These are phyloP conservation scores for Otis tarda DNA, from an alignment of 2,113 vertebrate species.

Conservation along the genomic window DNA sequence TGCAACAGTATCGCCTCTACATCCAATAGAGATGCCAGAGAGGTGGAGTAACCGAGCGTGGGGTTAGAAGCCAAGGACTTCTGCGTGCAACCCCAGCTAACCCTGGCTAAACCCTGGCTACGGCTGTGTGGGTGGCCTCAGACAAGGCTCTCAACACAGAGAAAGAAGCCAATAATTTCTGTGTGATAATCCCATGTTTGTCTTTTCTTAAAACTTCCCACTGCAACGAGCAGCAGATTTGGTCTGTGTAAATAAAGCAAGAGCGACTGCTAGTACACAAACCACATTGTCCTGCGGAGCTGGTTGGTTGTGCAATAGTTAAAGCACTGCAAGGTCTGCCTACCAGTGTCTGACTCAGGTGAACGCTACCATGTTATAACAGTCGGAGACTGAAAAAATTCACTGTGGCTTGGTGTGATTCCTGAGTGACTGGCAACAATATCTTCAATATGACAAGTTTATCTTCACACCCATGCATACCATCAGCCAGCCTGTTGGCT, in stretches of 20 bases:
- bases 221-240: neutral
- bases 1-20: neutral
- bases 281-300: neutral
- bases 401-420: neutral
- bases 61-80: neutral
- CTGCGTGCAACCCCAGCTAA: neutral
- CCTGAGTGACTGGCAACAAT: neutral
- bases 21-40: neutral
- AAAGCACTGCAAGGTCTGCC: neutral
- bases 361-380: neutral
- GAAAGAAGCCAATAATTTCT: neutral
- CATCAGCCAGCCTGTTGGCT: neutral
- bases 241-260: conserved; percentile 1
- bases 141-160: neutral
- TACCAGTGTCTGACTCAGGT: neutral
- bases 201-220: neutral
- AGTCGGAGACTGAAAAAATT: neutral
- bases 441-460: neutral
- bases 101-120: neutral
- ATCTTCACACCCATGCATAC: neutral
- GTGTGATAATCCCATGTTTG: neutral
- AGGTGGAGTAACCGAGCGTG: rapidly evolving
- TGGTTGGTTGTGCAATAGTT: neutral
- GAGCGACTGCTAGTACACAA: neutral
- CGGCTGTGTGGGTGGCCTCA: neutral